phyloP scores from a whole-genome alignment of 2,888 invertebrate genomes.

The Deilephila porcellus region DNA sequence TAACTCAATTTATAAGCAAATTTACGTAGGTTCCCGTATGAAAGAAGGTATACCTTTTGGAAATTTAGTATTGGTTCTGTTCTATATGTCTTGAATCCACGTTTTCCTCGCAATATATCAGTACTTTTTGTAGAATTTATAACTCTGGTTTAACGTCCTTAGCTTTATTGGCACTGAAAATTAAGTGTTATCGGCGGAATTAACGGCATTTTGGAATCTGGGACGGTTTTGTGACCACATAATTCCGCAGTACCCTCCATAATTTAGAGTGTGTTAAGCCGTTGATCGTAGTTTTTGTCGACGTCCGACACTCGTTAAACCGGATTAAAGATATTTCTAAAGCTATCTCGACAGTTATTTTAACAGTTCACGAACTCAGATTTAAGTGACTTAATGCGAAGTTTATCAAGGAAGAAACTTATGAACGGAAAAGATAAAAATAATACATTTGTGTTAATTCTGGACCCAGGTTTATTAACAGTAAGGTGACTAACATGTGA shows the following conservation, averaged over 20 bases:
- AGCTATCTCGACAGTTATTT: slow-evolving; percentile 10
- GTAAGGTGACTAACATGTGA: too few relatives aligned
- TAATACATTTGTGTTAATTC: too few relatives aligned
- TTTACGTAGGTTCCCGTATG: slow-evolving; percentile 42
- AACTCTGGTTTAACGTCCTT: too few relatives aligned
- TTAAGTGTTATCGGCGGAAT: neutral
- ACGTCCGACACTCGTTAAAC: neutral
- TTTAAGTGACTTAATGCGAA: too few relatives aligned
- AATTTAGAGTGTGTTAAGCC: neutral
- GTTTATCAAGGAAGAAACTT: too few relatives aligned
- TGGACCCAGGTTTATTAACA: too few relatives aligned
- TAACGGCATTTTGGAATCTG: neutral
- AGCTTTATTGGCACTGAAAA: neutral
- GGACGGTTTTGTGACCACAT: neutral
- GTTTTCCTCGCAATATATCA: neutral
- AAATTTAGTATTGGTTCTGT: neutral
- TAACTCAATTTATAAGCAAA: slow-evolving; percentile 62
- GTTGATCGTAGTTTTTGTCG: slow-evolving; percentile 5
- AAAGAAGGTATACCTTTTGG: slow-evolving; percentile 31
- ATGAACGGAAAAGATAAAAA: too few relatives aligned
- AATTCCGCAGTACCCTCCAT: neutral
- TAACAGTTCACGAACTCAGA: neutral
- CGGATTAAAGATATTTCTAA: slow-evolving; percentile 16
- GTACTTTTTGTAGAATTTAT: too few relatives aligned
- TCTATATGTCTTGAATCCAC: neutral